Evolutionary conservation across 2,797 vertebrate genomes (phyloP).

Genomic region (Etheostoma nigrum): DNA sequence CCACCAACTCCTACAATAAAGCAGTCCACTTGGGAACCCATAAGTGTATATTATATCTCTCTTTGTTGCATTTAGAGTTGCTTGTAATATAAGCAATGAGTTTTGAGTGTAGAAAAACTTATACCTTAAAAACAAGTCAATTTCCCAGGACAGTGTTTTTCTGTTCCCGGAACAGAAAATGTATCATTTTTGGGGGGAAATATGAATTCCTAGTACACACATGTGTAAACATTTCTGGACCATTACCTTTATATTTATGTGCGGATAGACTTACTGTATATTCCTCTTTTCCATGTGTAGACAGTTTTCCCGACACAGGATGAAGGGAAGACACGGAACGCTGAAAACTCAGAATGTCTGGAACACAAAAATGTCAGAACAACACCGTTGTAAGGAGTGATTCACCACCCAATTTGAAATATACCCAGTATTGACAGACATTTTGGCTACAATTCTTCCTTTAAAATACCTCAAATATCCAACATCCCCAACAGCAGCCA

Average conservation of each 20-base stretch:
- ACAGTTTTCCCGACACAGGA: constrained; percentile 44
- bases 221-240: constrained; percentile 15
- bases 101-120: neutral
- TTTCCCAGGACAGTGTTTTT: neutral
- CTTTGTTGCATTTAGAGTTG: too few species aligned
- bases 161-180: too few species aligned
- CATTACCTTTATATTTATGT: constrained; percentile 27
- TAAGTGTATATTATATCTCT: too few species aligned
- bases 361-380: neutral
- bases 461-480: neutral
- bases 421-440: neutral
- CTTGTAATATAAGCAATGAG: too few species aligned
- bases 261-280: constrained; percentile 11
- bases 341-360: constrained; percentile 39
- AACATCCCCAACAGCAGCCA: neutral
- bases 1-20: too few species aligned
- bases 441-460: neutral
- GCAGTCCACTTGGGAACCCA: too few species aligned
- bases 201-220: neutral
- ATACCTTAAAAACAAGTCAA: neutral
- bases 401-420: neutral
- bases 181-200: too few species aligned
- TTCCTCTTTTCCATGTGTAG: constrained; percentile 14
- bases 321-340: neutral
- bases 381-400: neutral